phyloP scores from a whole-genome alignment of 2,888 invertebrate species.

The Acleris literana region DNA sequence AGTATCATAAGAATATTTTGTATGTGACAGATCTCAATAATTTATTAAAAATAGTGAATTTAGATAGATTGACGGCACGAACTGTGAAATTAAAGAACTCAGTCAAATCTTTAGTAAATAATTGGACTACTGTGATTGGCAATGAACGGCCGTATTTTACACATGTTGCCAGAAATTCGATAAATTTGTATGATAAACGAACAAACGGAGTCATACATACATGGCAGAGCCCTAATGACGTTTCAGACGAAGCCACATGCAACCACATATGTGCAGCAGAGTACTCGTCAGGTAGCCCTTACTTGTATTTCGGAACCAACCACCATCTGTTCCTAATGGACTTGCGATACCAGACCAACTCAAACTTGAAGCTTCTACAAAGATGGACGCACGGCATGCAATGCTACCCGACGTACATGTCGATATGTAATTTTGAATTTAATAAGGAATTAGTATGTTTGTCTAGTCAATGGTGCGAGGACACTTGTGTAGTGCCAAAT shows the following conservation, averaged over 20 bases:
- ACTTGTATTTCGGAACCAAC: conserved; percentile 64
- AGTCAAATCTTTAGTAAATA: conserved; percentile 54
- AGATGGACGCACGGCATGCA: conserved; percentile 84
- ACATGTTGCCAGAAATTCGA: conserved; percentile 56
- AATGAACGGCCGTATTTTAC: conserved; percentile 61
- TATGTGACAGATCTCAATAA: conserved; percentile 64
- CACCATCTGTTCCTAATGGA: conserved; percentile 72
- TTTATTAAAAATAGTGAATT: conserved; percentile 65
- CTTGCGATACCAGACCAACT: conserved; percentile 53
- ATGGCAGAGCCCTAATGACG: conserved; percentile 54
- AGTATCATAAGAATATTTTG: conserved; percentile 66
- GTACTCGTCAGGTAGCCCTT: conserved; percentile 56
- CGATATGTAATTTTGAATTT: conserved; percentile 60
- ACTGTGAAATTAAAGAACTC: conserved; percentile 58
- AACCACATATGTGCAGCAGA: conserved; percentile 62
- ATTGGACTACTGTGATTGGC: conserved; percentile 71
- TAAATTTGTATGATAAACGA: conserved; percentile 74
- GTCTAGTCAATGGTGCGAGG: conserved; percentile 74
- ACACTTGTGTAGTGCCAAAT: conserved; percentile 68
- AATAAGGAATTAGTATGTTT: conserved; percentile 66
- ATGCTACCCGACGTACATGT: conserved; percentile 73
- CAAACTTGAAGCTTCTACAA: conserved; percentile 62
- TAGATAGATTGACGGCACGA: conserved; percentile 64
- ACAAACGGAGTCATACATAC: conserved; percentile 53
- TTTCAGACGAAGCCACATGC: conserved; percentile 61